Conservation (phyloP, 2,113 vertebrate species). For the Corythornis vintsioides region DNA sequence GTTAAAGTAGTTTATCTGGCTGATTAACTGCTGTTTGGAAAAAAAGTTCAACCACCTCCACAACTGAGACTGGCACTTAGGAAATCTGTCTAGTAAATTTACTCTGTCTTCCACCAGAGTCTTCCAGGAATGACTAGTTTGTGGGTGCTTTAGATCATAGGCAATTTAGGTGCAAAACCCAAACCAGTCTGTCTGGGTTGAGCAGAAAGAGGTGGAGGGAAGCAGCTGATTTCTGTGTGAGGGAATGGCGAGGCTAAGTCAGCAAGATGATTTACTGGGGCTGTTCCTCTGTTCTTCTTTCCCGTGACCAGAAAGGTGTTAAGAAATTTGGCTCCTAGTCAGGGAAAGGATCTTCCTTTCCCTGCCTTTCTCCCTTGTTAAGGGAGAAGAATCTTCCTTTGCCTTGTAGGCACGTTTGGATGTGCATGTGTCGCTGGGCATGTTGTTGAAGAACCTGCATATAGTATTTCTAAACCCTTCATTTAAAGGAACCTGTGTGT, state of each 20-base stretch:
- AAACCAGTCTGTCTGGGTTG: slow-evolving; percentile 28
- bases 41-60: not conserved
- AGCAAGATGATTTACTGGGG: not conserved
- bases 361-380: not conserved
- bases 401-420: not conserved
- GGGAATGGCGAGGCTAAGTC: not conserved
- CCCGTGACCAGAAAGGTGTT: not conserved
- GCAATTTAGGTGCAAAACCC: not conserved
- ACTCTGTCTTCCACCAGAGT: not conserved
- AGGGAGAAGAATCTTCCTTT: not conserved
- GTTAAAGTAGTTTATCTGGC: not conserved
- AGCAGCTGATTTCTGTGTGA: not conserved
- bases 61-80: not conserved
- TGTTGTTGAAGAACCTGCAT: not conserved
- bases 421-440: not conserved
- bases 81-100: not conserved
- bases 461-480: not conserved
- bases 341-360: not conserved
- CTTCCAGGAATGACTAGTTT: not conserved
- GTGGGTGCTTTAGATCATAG: not conserved
- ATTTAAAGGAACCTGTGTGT: not conserved
- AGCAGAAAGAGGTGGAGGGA: not conserved
- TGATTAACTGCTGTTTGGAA: not conserved
- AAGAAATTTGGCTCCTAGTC: not conserved
- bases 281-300: not conserved